A percentile compares a stretch with the other conserved stretches of the same genome.
These are phyloP conservation scores for Microtus richardsoni DNA, from an alignment of 2,113 vertebrate species.

Conservation along the genomic window DNA sequence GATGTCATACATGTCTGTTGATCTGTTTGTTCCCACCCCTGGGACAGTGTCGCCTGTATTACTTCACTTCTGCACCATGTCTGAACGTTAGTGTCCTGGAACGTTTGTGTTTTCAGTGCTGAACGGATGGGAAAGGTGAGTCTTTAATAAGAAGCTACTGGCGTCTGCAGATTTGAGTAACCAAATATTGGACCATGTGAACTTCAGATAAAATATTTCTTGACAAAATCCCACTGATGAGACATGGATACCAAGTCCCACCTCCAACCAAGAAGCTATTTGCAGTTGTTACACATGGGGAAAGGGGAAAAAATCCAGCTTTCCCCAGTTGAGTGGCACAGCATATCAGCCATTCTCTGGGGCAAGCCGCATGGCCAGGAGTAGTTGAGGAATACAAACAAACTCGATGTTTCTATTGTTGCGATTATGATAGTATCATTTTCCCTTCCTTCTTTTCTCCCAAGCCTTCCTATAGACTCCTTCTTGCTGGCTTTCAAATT, in stretches of 20 bases:
- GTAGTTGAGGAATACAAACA: background rate
- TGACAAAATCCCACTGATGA: background rate
- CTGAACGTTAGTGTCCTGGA: background rate
- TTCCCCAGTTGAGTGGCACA: background rate
- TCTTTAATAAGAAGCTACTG: constrained; percentile 13
- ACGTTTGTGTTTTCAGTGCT: background rate
- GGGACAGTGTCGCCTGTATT: background rate
- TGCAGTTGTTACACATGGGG: background rate
- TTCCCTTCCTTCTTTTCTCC: background rate
- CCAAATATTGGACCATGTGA: background rate
- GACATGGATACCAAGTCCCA: background rate
- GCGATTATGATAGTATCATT: background rate
- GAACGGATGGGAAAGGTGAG: background rate
- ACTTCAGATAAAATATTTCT: constrained; percentile 22
- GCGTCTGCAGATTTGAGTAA: constrained; percentile 15
- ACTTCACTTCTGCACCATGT: background rate
- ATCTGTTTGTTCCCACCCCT: background rate
- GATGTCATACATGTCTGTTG: constrained; percentile 22
- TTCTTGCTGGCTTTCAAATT: background rate
- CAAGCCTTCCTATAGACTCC: background rate
- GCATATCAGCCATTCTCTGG: background rate
- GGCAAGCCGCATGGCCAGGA: no score
- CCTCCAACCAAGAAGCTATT: background rate
- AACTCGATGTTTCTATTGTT: background rate
- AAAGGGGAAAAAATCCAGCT: background rate